These are phyloP conservation scores for Chouioia cunea DNA, from an alignment of 2,888 invertebrate genomes.

Conservation along the genomic window DNA sequence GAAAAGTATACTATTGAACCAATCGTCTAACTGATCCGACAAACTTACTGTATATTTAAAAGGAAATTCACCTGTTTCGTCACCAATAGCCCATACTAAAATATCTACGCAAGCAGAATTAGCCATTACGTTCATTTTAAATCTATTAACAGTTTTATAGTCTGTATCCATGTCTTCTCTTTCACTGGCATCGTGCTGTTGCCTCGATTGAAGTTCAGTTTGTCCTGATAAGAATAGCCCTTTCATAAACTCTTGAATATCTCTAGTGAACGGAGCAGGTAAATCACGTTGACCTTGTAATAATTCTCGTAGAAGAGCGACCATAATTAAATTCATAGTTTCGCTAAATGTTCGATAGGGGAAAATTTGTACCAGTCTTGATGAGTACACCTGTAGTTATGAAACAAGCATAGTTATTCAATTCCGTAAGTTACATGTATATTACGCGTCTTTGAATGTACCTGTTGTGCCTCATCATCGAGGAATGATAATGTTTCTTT, in stretches of 20 bases:
- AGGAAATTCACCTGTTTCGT: slow-evolving; percentile 85
- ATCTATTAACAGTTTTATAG: slow-evolving; percentile 86
- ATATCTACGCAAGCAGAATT: slow-evolving; percentile 98
- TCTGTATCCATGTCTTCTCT: slow-evolving; percentile 86
- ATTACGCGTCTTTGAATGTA: slow-evolving; percentile 60
- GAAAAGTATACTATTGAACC: too few relatives aligned
- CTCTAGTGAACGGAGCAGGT: slow-evolving; percentile 90
- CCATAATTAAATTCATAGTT: slow-evolving; percentile 92
- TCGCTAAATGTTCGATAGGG: slow-evolving; percentile 95
- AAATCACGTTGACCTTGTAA: slow-evolving; percentile 91
- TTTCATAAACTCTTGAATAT: slow-evolving; percentile 91
- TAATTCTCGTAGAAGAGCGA: slow-evolving; percentile 90
- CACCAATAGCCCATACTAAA: slow-evolving; percentile 97
- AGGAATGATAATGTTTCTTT: slow-evolving; percentile 85
- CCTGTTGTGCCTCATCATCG: slow-evolving; percentile 87
- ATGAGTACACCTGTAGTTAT: slow-evolving; percentile 69
- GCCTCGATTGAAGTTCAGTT: slow-evolving; percentile 88
- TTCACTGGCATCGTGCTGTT: slow-evolving; percentile 88
- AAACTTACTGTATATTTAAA: not conserved
- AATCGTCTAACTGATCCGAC: not conserved
- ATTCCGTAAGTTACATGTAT: not conserved
- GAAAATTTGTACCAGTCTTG: slow-evolving; percentile 76
- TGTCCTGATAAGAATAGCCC: slow-evolving; percentile 92
- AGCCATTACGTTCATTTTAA: slow-evolving; percentile 95
- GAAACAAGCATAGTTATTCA: not conserved